Base-by-base conservation (phyloP, 2,113 vertebrate species). In the Xenotilapia flavipinnis region DNA sequence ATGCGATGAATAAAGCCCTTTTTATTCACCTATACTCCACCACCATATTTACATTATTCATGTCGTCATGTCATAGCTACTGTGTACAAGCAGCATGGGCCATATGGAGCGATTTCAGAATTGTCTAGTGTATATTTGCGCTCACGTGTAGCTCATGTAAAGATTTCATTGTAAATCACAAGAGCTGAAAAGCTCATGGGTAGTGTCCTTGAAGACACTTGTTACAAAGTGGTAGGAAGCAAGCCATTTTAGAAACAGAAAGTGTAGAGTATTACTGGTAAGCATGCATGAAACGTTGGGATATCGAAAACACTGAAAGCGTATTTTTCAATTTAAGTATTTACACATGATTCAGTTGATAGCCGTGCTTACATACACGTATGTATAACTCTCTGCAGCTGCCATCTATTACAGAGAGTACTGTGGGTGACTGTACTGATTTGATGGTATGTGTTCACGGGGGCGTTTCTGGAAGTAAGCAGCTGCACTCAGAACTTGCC, bases 11-110 rank as follows among this genome's bases (percentile, higher is more conserved):
- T 84, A 60, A 65, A 75, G 9, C 19, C 42, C 31, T 58, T 75
- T 33, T 54, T 85, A 88, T 92, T 86, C 84, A 70, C 21, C 21
- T 82, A 51, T 87, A 83, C n/a, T 38, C 45, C 68, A 81, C 73
- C 42, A 15, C 58, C 84, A 82, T 82, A 14, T 51, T 77, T 68
- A 90, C 80, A 42, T 70, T 75, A 40, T 65, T 84, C 58, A 84
- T 54, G 38, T 75, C 49, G 15, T 49, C 42, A 82, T 79, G 38
- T 68, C 79, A 51, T 54, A 86, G 42, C 73, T 42, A 9, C 33
- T 62, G n/a, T 81, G 53, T 84, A 55, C 26, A 75, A 62, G 80
- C 82, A 81, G 36, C 56, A 47, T 19, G 42, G 38, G 45, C 55
- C 55, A 8, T 15, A 80, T 40, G 53, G 58, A 42, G 23, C 65